Evolutionary conservation across 2,113 vertebrate genomes (phyloP).

Genomic region (Oncorhynchus gorbuscha): DNA sequence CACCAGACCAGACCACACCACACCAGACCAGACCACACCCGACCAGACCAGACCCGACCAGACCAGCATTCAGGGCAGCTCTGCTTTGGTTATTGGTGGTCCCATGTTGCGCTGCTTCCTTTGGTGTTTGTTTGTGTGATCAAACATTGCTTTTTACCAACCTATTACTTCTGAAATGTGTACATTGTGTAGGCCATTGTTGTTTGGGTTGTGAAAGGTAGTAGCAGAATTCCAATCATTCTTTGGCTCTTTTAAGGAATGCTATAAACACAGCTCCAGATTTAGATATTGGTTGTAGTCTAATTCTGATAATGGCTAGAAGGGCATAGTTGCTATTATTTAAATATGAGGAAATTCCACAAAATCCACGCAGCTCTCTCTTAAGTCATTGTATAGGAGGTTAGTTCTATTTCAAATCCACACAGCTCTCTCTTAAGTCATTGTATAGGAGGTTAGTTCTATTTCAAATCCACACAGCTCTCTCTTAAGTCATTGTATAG

Average conservation of each 20-base stretch:
- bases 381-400: conserved; percentile 38
- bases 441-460: conserved; percentile 12
- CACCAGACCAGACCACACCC: fast-evolving
- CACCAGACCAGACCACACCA: too few species aligned
- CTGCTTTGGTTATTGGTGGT: conserved; percentile 14
- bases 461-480: background rate
- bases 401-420: background rate
- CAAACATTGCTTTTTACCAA: background rate
- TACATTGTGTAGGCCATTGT: too few species aligned
- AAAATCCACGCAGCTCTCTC: conserved; percentile 37
- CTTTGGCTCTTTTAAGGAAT: conserved; percentile 27
- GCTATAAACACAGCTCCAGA: background rate
- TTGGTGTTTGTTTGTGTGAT: conserved; percentile 13
- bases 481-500: conserved; percentile 42
- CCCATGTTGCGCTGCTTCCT: background rate
- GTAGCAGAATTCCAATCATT: conserved; percentile 50
- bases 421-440: conserved; percentile 50
- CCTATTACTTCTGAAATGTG: background rate
- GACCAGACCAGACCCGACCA: too few species aligned
- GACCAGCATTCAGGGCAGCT: conserved; percentile 31
- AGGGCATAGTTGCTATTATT: conserved; percentile 25
- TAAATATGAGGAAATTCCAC: conserved; percentile 34
- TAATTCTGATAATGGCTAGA: conserved; percentile 21
- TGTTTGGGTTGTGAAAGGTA: conserved; percentile 16
- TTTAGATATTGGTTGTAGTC: too few species aligned